Evolutionary conservation across 1,140 invertebrate genomes (phyloP).

Genomic region (Aporrectodea caliginosa): DNA sequence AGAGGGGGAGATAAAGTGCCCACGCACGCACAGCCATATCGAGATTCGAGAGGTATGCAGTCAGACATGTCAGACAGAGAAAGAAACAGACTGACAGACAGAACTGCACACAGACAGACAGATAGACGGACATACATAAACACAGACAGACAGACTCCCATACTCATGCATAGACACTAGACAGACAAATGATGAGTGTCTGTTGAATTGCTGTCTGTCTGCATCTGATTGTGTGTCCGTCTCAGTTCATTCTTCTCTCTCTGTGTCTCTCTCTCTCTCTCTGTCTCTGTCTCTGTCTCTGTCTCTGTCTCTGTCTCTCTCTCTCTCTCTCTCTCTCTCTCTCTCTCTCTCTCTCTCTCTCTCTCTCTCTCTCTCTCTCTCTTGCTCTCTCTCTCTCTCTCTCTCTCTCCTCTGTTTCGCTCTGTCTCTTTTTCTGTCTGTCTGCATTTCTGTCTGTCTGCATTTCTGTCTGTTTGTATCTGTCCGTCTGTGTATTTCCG

Average conservation of each 20-base stretch:
- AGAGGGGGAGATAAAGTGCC: too few relatives aligned
- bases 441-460: too few relatives aligned
- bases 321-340: conserved; percentile 32
- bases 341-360: conserved; percentile 31
- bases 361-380: conserved; percentile 12
- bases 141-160: background rate
- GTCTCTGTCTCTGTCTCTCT: conserved; percentile 27
- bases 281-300: background rate
- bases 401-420: too few relatives aligned
- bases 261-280: background rate
- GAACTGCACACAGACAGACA: background rate
- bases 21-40: too few relatives aligned
- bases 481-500: too few relatives aligned
- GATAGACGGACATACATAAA: background rate
- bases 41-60: too few relatives aligned
- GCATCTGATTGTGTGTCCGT: too few relatives aligned
- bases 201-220: too few relatives aligned
- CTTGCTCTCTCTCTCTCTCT: conserved; percentile 8
- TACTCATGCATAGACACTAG: background rate
- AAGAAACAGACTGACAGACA: background rate
- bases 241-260: too few relatives aligned
- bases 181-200: too few relatives aligned
- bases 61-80: background rate
- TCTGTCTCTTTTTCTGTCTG: too few relatives aligned
- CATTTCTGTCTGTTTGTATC: too few relatives aligned